A percentile compares a stretch with the other conserved stretches of the same genome.
Conservation (phyloP, 2,113 vertebrate genomes). For the Mus pahari region DNA sequence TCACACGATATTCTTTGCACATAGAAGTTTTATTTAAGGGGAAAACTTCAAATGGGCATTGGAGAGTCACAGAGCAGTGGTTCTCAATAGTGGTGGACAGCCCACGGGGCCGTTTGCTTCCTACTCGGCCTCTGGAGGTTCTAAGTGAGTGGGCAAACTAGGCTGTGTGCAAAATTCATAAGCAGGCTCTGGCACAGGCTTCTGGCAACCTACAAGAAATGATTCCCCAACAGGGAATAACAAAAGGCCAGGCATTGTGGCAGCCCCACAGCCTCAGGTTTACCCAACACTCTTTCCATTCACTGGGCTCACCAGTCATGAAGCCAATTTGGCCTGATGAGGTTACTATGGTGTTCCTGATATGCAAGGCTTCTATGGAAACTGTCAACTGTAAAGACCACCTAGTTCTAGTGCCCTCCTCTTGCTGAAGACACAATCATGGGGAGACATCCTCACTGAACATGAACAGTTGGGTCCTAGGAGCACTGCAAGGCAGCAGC, state of each 20-base stretch:
- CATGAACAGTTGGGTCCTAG: neutral
- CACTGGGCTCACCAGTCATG: fast-evolving
- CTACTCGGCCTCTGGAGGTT: neutral
- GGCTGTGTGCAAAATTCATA: neutral
- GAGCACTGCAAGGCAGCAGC: neutral
- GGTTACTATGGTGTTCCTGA: neutral
- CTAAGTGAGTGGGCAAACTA: neutral
- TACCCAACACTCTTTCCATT: fast-evolving
- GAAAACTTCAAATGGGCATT: neutral
- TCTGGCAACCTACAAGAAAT: neutral
- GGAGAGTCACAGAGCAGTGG: neutral
- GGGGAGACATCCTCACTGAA: neutral
- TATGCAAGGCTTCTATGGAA: neutral
- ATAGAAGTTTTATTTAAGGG: neutral
- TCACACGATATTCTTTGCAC: neutral
- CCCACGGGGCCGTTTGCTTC: neutral
- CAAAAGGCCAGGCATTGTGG: fast-evolving
- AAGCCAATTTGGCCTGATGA: neutral
- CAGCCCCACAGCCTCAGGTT: neutral
- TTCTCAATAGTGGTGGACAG: neutral
- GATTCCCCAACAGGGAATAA: neutral
- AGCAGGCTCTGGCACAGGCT: neutral
- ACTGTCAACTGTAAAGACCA: neutral
- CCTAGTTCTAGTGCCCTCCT: neutral
- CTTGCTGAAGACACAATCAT: neutral